These are phyloP conservation scores for Petrocephalus sullivani DNA, from an alignment of 2,797 vertebrate species.

Conservation along the genomic window DNA sequence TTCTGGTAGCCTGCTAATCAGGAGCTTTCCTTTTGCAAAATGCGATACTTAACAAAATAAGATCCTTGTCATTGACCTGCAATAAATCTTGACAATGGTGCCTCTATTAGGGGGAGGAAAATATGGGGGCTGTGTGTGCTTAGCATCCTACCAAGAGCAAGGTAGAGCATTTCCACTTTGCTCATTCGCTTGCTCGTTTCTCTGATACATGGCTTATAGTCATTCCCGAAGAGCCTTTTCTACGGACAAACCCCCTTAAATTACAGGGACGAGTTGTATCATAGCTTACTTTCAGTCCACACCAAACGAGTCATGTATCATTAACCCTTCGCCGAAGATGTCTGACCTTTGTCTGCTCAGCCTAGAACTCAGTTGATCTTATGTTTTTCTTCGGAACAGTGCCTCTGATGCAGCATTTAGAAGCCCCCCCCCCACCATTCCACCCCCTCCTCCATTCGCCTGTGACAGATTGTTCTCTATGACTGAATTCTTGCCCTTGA, in stretches of 20 bases:
- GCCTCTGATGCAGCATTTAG: not conserved
- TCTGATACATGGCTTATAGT: not conserved
- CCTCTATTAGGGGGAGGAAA: not conserved
- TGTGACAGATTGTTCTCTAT: not conserved
- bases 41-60: not conserved
- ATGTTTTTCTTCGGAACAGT: not conserved
- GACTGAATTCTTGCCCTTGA: not conserved
- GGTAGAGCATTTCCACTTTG: not conserved
- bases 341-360: not conserved
- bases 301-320: not conserved
- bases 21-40: not conserved
- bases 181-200: not conserved
- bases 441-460: not conserved
- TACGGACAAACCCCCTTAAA: not conserved
- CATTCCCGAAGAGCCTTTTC: not conserved
- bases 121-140: not conserved
- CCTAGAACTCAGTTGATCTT: not conserved
- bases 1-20: not conserved
- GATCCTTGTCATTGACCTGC: not conserved
- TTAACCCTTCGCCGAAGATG: not conserved
- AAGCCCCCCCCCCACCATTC: not conserved
- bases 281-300: not conserved
- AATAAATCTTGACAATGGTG: not conserved
- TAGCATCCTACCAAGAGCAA: not conserved
- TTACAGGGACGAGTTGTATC: not conserved